Evolutionary conservation across 2,797 vertebrate species (phyloP), one percentile per base, ranked within the genome.

Genomic region (Nyctibius grandis): DNA sequence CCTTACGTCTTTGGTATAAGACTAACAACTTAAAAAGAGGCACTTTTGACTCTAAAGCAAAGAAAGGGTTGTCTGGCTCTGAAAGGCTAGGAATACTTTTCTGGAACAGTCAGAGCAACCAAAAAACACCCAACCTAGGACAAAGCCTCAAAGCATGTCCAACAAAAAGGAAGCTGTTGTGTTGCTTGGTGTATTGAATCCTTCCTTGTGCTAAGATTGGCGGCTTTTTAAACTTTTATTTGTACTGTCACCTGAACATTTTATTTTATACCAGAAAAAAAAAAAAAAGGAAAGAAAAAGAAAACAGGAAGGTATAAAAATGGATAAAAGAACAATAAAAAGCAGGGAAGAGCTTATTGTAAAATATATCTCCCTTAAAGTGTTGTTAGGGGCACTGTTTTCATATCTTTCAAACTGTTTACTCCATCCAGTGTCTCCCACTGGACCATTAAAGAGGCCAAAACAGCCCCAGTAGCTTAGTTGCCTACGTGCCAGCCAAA

Each of bases 361-460:
- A 75, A 96, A 96, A 88, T 88, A n/a, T 34, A 31, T 95, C 86
- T 94, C 60, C 65, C 56, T 90, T 86, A 83, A 93, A 96, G 59
- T 83, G 54, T 76, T 74, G n/a, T 92, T 96, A 80, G 89, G 72
- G 50, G 64, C 51, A 33, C 53, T 88, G 57, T 93, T 93, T 95
- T 94, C 76, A 26, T 57, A n/a, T 47, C 29, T 86, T 96, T 92
- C 87, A 70, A 81, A 88, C 23, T 11, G 18, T 84, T 95, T 87
- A 57, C 74, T 88, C 68, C 61, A 86, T 89, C 47, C 68, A 31
- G 10, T 53, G 51, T 85, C 65, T 94, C 91, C 86, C 86, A 15
- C 59, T 75, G 38, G 79, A 76, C 68, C 74, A 82, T 85, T 94
- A 95, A 94, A 78, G 76, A 93, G 81, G 65, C 90, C 80, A 93